Conservation (phyloP, 2,888 invertebrate genomes). For the Scelioninae gen. 2 region DNA sequence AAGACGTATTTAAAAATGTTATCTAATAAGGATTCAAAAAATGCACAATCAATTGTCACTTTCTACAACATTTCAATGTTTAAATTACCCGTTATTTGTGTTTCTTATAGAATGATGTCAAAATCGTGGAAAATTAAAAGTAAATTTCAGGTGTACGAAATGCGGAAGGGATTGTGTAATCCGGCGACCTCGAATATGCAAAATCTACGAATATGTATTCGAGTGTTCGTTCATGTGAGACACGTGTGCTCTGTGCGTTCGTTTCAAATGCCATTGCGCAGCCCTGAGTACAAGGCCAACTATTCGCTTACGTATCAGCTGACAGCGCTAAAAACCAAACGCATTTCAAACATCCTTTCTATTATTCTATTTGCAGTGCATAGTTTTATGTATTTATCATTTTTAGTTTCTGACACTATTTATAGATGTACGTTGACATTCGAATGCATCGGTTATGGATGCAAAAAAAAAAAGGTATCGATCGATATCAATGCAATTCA, state of each 20-base stretch:
- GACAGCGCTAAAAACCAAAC: conserved; percentile 58
- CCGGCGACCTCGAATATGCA: conserved; percentile 59
- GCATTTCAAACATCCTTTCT: conserved; percentile 49
- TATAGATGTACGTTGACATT: not conserved
- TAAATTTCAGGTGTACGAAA: conserved; percentile 42
- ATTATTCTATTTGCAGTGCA: conserved; percentile 36
- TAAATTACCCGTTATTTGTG: no score
- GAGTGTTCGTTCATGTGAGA: conserved; percentile 46
- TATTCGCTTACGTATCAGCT: conserved; percentile 61
- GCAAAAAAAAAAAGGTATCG: no score
- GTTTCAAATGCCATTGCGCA: conserved; percentile 42
- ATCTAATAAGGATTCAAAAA: no score
- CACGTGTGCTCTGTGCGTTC: conserved; percentile 50
- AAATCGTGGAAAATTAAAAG: conserved; percentile 21
- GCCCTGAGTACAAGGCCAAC: conserved; percentile 62
- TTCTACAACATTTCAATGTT: not conserved
- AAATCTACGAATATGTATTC: conserved; percentile 56
- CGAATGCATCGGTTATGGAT: no score
- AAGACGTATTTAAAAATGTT: no score
- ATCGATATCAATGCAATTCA: no score
- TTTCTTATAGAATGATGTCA: conserved; percentile 7
- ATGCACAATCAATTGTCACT: no score
- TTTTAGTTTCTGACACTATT: conserved; percentile 5
- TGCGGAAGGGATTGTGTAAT: conserved; percentile 63
- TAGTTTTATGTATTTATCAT: conserved; percentile 19